Base-by-base conservation (phyloP, 2,888 invertebrate genomes). In the Eumacrocentrus americanus region DNA sequence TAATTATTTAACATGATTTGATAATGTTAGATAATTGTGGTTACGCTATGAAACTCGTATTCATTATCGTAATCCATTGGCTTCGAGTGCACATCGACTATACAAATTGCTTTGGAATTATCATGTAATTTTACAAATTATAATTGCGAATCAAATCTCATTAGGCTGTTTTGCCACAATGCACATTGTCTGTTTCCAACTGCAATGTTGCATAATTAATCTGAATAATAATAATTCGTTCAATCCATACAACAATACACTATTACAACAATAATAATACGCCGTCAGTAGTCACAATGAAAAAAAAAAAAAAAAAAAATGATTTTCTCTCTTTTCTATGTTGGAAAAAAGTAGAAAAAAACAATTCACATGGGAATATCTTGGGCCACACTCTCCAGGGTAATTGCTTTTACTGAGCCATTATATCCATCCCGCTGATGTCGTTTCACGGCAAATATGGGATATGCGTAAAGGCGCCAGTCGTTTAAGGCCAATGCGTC, bases 401-500 rank as follows among this genome's bases (percentile, higher is more conserved):
- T 53, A 57, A 61, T 61, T 61, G 57, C 46, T 48, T 53, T 42
- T 46, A 29, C 38, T 20, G 23, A 53, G 52, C 48, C 53, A 52
- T 61, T 53, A 38, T 57, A 57, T 61, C 34, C 42, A 44, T 47
- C 29, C 12, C 57, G 50, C 48, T 29, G 29, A 29, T 44, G 40
- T 47, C 50, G 48, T 61, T 61, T 50, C 42, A 18, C 29, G 40
- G 61, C 48, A 58, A 58, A 61, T 47, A 61, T 38, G 46, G 52
- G n/a, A 52, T 44, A 35, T 46, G 34, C 29, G 29, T 50, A 44
- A 46, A 62, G 51, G 58, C 61, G 57, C 56, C 58, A 66, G 56
- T 64, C 71, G 68, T 69, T 73, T 69, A 70, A 72, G 57, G 61
- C 42, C 64, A 67, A 73, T 73, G 69, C 40, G 61, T 62, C 72